Evolutionary conservation across 2,888 invertebrate genomes (phyloP).

Genomic region (Lysandra bellargus): DNA sequence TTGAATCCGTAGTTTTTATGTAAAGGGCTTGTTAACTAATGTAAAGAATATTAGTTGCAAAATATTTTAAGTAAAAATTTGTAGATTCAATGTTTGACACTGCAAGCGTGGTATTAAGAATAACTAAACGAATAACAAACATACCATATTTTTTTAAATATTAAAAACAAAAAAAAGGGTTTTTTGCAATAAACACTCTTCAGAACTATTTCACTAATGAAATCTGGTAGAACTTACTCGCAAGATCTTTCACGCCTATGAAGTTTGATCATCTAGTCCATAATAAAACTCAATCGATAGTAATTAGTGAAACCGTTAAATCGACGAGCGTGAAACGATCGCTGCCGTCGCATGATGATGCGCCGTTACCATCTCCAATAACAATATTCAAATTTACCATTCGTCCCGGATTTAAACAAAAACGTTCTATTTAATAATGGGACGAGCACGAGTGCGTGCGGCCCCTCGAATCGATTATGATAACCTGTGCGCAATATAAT

Average conservation of each 20-base stretch:
- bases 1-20: neutral
- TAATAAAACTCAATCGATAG: slow-evolving; percentile 1
- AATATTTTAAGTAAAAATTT: too few relatives aligned
- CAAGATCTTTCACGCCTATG: neutral
- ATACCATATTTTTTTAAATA: too few relatives aligned
- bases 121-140: too few relatives aligned
- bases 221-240: too few relatives aligned
- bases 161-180: too few relatives aligned
- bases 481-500: neutral
- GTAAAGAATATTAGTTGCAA: neutral
- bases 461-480: slow-evolving; percentile 65
- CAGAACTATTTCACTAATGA: too few relatives aligned
- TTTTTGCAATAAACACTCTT: too few relatives aligned
- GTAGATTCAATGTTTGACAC: too few relatives aligned
- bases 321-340: slow-evolving; percentile 64
- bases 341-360: slow-evolving; percentile 71
- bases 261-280: neutral
- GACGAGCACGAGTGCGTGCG: slow-evolving; percentile 61
- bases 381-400: slow-evolving; percentile 77
- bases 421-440: slow-evolving; percentile 77
- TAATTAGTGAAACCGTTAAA: slow-evolving; percentile 21
- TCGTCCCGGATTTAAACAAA: slow-evolving; percentile 78
- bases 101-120: too few relatives aligned
- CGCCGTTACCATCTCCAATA: slow-evolving; percentile 67
- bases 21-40: neutral